Evolutionary conservation across 1,140 invertebrate genomes (phyloP), one percentile per base, ranked within the genome.

Genomic region (Euura lappo): DNA sequence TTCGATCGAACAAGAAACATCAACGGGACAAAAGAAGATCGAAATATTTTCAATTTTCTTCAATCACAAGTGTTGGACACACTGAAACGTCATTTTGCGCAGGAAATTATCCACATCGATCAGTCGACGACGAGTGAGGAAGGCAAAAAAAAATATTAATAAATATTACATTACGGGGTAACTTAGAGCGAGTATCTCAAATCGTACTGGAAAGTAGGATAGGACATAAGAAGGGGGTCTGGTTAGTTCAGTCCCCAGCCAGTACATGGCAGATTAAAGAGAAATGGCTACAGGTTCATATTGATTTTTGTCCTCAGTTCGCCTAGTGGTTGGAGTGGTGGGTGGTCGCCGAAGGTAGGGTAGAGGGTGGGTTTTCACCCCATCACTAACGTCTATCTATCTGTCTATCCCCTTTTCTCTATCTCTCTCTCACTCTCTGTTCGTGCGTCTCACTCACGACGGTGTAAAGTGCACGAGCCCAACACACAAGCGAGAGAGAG

Each of bases 271-370:
- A 86, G 85, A 87, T 87, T 87, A 87, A 87, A 87, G 84, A 87
- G 86, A 85, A 87, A 87, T 87, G 85, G 85, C 86, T 87, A 87
- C 86, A 87, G 85, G 84, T 86, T 87, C 82, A 88, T 88, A 87
- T 88, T 88, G 86, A 88, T 88, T 88, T 88, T 88, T 87, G 85
- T 88, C 85, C 85, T 87, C 85, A 79, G 82, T 82, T 83, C 81
- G 80, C 79, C 51, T 78, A 79, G 79, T 78, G 77, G 79, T 80
- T 76, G 80, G 78, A 44, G 44, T 69, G 71, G 68, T 66, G 78
- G 79, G 75, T 75, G 68, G 51, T 76, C 76, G 75, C 75, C 74
- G 13, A 78, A 74, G 77, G 80, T 79, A 78, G 78, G 83, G 51
- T 60, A n/a, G 51, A 28, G 81, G 83, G 83, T 81, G 84, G 84